Evolutionary conservation across 2,797 vertebrate species (phyloP).

Genomic region (Helicolenus hilgendorfi): DNA sequence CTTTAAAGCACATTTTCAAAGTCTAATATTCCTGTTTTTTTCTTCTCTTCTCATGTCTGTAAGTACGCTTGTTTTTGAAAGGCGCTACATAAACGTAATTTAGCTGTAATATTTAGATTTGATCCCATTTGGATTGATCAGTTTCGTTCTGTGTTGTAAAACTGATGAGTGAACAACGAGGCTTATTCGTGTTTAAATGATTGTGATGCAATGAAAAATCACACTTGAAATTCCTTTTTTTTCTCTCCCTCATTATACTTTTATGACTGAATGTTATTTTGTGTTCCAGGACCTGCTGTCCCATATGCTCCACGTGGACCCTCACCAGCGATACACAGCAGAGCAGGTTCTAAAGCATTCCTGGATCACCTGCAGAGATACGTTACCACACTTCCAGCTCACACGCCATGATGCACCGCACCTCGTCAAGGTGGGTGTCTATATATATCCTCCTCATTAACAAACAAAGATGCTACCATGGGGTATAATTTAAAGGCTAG

Average conservation of each 20-base stretch:
- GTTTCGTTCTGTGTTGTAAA: not conserved
- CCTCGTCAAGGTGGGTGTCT: constrained; percentile 93
- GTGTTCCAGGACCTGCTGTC: constrained; percentile 94
- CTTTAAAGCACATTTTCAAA: not conserved
- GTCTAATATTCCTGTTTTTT: not conserved
- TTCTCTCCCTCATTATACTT: not conserved
- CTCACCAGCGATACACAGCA: constrained; percentile 96
- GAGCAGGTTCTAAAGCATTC: constrained; percentile 98
- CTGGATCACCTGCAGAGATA: constrained; percentile 96
- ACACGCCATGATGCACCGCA: constrained; percentile 95
- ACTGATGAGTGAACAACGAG: not conserved
- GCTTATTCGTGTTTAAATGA: not conserved
- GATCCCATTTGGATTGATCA: not conserved
- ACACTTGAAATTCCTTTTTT: not conserved
- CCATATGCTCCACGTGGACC: constrained; percentile 98
- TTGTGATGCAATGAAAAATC: not conserved
- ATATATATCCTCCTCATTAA: not conserved
- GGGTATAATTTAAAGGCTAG: not conserved
- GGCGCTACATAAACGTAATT: not conserved
- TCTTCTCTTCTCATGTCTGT: not conserved
- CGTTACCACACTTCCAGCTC: constrained; percentile 95
- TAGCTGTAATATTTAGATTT: not conserved
- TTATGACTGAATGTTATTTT: not conserved
- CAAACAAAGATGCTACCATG: too few species aligned
- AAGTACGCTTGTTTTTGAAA: not conserved